Percentiles rank a stretch among this genome's conserved stretches.
phyloP scores from a whole-genome alignment of 2,113 vertebrate genomes.

The Muntiacus reevesi region DNA sequence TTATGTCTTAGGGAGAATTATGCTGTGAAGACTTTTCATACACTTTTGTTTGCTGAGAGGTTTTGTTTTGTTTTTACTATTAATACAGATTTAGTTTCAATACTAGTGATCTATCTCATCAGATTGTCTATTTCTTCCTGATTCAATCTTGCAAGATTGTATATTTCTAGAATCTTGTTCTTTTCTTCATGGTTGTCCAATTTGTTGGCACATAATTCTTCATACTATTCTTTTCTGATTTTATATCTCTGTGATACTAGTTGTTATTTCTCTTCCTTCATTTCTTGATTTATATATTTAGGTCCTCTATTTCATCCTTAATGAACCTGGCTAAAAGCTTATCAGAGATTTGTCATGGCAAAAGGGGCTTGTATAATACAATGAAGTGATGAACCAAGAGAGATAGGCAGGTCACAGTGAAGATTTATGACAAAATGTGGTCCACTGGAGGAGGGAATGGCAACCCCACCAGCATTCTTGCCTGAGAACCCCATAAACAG shows the following conservation, averaged over 20 bases:
- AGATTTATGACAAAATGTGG: not conserved
- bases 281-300: not conserved
- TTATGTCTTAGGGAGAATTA: not conserved
- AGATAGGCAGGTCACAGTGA: not conserved
- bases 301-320: not conserved
- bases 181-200: not conserved
- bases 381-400: not conserved
- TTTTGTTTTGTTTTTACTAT: not conserved
- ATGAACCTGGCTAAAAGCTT: not conserved
- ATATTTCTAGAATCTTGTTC: not conserved
- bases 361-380: not conserved
- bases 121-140: not conserved
- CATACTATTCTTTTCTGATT: not conserved
- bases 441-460: not conserved
- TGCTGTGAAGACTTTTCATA: not conserved
- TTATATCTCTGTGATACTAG: not conserved
- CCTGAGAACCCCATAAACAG: not conserved
- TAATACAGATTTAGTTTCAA: not conserved
- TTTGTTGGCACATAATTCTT: not conserved
- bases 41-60: not conserved
- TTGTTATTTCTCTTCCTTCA: not conserved
- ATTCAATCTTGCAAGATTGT: not conserved
- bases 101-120: not conserved
- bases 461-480: not conserved
- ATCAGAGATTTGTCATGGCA: not conserved